Percentiles rank a stretch among this genome's conserved stretches.
Conservation (phyloP, 2,797 vertebrate genomes). For the Potorous gilbertii region DNA sequence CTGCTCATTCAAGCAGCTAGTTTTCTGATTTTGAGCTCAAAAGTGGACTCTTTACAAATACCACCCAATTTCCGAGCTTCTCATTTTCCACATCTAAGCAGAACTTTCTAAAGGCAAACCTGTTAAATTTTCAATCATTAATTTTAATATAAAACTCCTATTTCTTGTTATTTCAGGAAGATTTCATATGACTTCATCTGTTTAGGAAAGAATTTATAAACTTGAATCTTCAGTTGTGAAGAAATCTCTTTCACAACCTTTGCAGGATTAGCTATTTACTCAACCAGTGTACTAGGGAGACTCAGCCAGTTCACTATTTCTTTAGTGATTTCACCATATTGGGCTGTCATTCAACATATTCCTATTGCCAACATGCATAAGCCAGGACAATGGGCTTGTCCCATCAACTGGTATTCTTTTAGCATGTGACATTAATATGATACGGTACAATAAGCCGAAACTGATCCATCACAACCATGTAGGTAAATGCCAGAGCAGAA, state of each 20-base stretch:
- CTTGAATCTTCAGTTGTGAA: constrained; percentile 23
- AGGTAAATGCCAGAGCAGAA: neutral
- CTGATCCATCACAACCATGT: neutral
- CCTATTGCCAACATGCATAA: constrained; percentile 73
- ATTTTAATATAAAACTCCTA: neutral
- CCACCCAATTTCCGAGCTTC: neutral
- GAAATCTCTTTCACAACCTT: constrained; percentile 5
- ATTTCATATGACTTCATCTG: neutral
- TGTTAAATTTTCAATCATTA: constrained; percentile 1
- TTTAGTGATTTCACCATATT: constrained; percentile 77
- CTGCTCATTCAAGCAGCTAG: neutral
- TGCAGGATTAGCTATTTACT: constrained; percentile 57
- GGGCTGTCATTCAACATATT: constrained; percentile 63
- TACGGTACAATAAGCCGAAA: neutral
- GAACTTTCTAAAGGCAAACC: constrained; percentile 32
- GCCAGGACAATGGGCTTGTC: constrained; percentile 43
- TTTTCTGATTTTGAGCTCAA: neutral
- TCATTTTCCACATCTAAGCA: neutral
- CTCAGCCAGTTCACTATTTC: constrained; percentile 74
- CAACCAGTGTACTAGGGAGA: constrained; percentile 59
- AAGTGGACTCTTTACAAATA: neutral
- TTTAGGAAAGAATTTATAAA: constrained; percentile 38
- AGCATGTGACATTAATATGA: constrained; percentile 56
- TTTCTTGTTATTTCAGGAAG: constrained; percentile 26
- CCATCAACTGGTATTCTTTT: constrained; percentile 56